Evolutionary conservation across 2,113 vertebrate species (phyloP).

Genomic region (Tachycineta bicolor): DNA sequence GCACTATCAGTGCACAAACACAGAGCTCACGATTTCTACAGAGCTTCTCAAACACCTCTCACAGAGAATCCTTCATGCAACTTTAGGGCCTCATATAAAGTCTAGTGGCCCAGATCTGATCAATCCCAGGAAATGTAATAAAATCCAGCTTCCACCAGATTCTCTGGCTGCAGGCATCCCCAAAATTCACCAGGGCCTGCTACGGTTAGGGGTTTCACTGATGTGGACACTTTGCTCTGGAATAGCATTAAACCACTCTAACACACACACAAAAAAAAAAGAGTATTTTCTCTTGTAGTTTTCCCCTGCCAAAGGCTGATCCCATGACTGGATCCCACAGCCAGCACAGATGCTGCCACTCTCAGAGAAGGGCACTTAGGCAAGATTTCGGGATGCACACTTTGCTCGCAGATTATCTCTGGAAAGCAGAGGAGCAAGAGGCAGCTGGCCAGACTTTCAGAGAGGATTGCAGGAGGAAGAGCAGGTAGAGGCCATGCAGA

Average conservation of each 20-base stretch:
- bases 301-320: neutral
- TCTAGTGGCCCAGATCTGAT: neutral
- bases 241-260: neutral
- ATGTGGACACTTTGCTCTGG: neutral
- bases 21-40: neutral
- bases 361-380: neutral
- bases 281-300: neutral
- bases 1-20: neutral
- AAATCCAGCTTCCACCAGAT: neutral
- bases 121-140: neutral
- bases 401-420: neutral
- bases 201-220: neutral
- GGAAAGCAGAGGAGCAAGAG: neutral
- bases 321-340: neutral
- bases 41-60: neutral
- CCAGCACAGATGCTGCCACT: neutral
- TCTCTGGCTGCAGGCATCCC: neutral
- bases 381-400: neutral
- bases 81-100: neutral
- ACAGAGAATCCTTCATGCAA: neutral
- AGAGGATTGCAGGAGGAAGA: neutral
- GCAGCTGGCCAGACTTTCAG: neutral
- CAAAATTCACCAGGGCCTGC: neutral
- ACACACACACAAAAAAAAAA: neutral
- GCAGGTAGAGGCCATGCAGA: neutral